Percentiles rank a stretch among this genome's conserved stretches.
Conservation (phyloP, 2,888 invertebrate species). For the Eupeodes latifasciatus region DNA sequence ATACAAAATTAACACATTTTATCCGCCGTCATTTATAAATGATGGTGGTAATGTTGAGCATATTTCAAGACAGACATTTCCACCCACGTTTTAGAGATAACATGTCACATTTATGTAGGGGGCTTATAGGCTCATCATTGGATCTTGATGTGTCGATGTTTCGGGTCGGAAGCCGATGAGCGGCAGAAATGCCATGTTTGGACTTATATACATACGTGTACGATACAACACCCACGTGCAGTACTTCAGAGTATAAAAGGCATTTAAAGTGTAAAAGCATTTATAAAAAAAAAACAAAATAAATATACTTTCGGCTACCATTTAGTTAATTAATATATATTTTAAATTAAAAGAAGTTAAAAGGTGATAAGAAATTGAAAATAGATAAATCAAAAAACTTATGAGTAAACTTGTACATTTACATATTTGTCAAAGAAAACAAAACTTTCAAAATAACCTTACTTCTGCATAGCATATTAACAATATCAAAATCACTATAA, state of each 20-base stretch:
- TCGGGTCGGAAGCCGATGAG: constrained; percentile 61
- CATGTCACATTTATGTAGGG: neutral
- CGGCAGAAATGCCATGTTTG: constrained; percentile 43
- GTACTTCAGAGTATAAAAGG: neutral
- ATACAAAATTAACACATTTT: constrained; percentile 58
- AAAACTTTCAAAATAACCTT: no score
- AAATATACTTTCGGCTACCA: neutral
- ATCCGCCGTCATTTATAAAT: constrained; percentile 23
- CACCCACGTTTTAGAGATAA: constrained; percentile 27
- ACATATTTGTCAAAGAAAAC: no score
- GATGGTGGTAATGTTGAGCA: constrained; percentile 44
- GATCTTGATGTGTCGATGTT: neutral
- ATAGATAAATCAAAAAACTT: neutral
- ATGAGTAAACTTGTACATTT: no score
- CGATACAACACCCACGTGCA: neutral
- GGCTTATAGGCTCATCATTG: constrained; percentile 22
- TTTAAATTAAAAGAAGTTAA: neutral
- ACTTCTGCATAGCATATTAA: no score
- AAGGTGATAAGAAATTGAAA: constrained; percentile 6
- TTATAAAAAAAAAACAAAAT: constrained; percentile 7
- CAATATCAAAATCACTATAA: no score
- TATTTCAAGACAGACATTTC: constrained; percentile 23
- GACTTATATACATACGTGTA: neutral
- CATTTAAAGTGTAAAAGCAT: neutral
- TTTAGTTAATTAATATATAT: neutral